phyloP scores from a whole-genome alignment of 2,888 invertebrate genomes.

The Monoplex corrugatus region DNA sequence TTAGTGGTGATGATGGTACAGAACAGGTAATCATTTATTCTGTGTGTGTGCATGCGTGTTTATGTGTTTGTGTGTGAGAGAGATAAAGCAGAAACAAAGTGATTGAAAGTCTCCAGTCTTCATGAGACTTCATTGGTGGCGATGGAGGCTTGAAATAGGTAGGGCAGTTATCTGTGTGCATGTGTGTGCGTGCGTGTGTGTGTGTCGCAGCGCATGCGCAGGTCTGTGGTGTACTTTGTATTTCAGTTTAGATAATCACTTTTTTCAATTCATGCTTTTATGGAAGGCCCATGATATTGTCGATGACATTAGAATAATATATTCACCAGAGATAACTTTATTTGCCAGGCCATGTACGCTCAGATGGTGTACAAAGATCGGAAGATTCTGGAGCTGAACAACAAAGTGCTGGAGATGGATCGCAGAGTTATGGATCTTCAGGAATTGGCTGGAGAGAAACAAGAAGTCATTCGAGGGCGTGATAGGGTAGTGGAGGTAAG shows the following conservation, averaged over 20 bases:
- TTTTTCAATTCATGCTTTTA: no score
- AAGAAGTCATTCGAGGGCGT: slow-evolving; percentile 90
- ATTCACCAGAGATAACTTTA: no score
- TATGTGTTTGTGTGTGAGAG: background rate
- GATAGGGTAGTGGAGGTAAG: slow-evolving; percentile 86
- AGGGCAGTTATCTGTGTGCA: background rate
- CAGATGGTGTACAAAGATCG: slow-evolving; percentile 86
- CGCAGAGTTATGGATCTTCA: slow-evolving; percentile 89
- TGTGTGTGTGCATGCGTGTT: no score
- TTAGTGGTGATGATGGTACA: slow-evolving; percentile 35
- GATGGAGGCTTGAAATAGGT: background rate
- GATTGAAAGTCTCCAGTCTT: background rate
- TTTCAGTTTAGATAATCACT: no score
- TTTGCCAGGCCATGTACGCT: slow-evolving; percentile 81
- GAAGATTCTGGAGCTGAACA: slow-evolving; percentile 86
- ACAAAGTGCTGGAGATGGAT: slow-evolving; percentile 89
- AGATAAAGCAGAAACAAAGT: background rate
- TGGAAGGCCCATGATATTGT: no score
- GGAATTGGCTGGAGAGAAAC: slow-evolving; percentile 91
- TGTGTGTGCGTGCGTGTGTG: background rate
- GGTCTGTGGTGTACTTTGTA: background rate
- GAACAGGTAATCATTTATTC: slow-evolving; percentile 13
- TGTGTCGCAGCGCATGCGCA: background rate
- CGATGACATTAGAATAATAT: no score
- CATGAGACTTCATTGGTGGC: background rate